Percentiles rank a stretch among this genome's conserved stretches.
Conservation (phyloP, 2,888 invertebrate species). For the Sarcophaga caerulescens region DNA sequence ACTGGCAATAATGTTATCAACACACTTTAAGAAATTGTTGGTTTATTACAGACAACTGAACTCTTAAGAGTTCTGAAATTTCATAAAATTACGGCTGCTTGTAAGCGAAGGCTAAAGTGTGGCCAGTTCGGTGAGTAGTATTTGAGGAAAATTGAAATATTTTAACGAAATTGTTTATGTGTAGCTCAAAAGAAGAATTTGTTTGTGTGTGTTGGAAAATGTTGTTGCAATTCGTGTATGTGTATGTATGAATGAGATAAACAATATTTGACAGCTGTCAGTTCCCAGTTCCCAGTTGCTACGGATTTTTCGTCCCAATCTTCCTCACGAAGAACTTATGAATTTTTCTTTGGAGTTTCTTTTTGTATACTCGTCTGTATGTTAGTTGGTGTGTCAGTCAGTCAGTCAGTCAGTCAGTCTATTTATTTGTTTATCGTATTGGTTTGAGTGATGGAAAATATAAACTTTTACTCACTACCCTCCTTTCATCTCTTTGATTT, state of each 20-base stretch:
- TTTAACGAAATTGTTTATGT: neutral
- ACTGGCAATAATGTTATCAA: too few species aligned
- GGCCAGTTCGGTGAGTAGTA: too few species aligned
- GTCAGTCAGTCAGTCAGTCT: neutral
- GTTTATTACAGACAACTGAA: too few species aligned
- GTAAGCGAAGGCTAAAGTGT: too few species aligned
- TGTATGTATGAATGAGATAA: slow-evolving; percentile 49
- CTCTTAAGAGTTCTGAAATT: too few species aligned
- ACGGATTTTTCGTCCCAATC: neutral
- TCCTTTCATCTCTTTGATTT: neutral
- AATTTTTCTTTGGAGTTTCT: slow-evolving; percentile 47
- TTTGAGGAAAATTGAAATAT: neutral
- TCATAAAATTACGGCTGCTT: too few species aligned
- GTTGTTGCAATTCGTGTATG: neutral
- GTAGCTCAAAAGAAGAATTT: neutral
- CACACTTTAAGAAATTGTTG: too few species aligned
- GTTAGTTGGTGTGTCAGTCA: neutral
- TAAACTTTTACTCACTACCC: slow-evolving; percentile 26
- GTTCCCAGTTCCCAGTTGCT: slow-evolving; percentile 48
- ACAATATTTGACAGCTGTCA: slow-evolving; percentile 69
- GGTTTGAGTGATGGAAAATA: slow-evolving; percentile 48
- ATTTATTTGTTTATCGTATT: slow-evolving; percentile 9
- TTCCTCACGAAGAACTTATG: slow-evolving; percentile 20
- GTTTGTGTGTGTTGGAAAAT: too few species aligned
- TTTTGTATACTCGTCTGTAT: neutral